phyloP scores from a whole-genome alignment of 1,140 invertebrate species.

The Dolichoris vasculosae region DNA sequence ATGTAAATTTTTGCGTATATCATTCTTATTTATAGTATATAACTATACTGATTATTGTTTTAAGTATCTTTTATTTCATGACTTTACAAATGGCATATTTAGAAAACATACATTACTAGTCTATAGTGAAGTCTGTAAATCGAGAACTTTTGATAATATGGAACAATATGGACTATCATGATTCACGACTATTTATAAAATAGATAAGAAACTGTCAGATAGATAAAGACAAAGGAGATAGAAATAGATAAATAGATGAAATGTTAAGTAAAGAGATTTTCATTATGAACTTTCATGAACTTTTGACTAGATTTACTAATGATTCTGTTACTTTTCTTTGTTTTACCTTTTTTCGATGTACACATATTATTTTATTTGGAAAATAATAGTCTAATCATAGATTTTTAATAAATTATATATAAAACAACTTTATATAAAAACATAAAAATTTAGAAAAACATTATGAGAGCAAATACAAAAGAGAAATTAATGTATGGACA shows the following conservation, averaged over 20 bases:
- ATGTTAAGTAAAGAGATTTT: slow-evolving; percentile 5
- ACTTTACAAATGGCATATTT: too few species aligned
- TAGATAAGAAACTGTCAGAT: neutral
- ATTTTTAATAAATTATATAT: too few species aligned
- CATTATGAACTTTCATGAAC: neutral
- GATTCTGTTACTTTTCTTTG: neutral
- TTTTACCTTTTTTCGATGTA: slow-evolving; percentile 55
- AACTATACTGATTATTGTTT: too few species aligned
- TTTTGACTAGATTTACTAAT: slow-evolving; percentile 52
- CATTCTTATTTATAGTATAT: too few species aligned
- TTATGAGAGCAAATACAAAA: neutral
- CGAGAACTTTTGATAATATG: neutral
- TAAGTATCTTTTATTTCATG: too few species aligned
- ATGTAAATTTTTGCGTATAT: too few species aligned
- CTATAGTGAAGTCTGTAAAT: too few species aligned
- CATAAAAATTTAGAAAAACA: neutral
- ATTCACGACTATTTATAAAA: slow-evolving; percentile 22
- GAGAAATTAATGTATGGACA: slow-evolving; percentile 45
- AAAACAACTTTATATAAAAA: neutral
- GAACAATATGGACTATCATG: neutral
- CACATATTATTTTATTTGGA: slow-evolving; percentile 74
- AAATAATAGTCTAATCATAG: slow-evolving; percentile 71
- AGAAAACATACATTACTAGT: too few species aligned
- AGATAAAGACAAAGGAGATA: neutral
- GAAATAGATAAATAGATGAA: neutral